phyloP scores from a whole-genome alignment of 2,113 vertebrate species.

The Calyptommatus sinebrachiatus region DNA sequence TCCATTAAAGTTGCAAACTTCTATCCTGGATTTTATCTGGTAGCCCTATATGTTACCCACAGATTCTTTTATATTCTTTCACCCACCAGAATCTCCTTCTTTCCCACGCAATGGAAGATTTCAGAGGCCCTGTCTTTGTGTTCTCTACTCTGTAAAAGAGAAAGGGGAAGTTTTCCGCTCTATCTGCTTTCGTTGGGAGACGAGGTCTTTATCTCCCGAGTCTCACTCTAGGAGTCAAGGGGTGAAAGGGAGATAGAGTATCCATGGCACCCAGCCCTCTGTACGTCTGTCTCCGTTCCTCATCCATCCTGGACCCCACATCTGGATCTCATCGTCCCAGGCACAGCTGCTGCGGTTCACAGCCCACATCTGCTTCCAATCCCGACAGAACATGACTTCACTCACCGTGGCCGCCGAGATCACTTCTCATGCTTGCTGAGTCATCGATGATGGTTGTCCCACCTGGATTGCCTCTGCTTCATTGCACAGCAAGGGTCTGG shows the following conservation, averaged over 20 bases:
- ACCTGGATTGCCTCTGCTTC: not conserved
- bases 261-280: not conserved
- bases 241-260: conserved; percentile 11
- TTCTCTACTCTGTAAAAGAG: not conserved
- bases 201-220: not conserved
- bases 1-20: too few species aligned
- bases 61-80: not conserved
- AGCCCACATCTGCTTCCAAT: conserved; percentile 26
- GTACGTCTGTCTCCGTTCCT: not conserved
- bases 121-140: not conserved
- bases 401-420: not conserved
- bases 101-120: not conserved
- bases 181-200: not conserved
- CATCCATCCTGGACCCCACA: not conserved
- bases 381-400: conserved; percentile 25
- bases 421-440: conserved; percentile 4
- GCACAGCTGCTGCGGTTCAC: conserved; percentile 29
- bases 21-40: too few species aligned
- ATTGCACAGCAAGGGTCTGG: not conserved
- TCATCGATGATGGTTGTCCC: not conserved
- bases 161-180: not conserved
- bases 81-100: not conserved
- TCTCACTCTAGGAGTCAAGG: conserved; percentile 26
- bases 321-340: conserved; percentile 17
- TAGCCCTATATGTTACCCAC: too few species aligned